These are phyloP conservation scores for Edolisoma coerulescens DNA, from an alignment of 2,113 vertebrate genomes.

Conservation along the genomic window DNA sequence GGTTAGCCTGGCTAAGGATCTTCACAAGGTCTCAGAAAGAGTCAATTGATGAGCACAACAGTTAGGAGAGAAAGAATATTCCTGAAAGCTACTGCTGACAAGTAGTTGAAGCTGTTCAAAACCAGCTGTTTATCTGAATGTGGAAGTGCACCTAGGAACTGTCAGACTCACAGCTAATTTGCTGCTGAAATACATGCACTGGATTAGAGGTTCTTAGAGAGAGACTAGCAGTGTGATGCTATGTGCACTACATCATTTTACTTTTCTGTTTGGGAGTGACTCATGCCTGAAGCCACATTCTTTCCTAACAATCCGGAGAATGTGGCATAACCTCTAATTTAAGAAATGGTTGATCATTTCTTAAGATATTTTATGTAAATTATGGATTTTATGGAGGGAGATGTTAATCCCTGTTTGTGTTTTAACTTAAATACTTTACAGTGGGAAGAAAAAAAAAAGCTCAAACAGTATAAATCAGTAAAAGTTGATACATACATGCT, in stretches of 20 bases:
- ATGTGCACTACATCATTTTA: not conserved
- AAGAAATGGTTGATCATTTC: not conserved
- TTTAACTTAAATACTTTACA: not conserved
- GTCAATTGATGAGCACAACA: not conserved
- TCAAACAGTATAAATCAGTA: not conserved
- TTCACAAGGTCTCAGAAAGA: not conserved
- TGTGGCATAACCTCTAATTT: not conserved
- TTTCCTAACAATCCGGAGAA: not conserved
- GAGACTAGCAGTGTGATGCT: not conserved
- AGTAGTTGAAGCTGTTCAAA: not conserved
- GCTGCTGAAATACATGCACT: not conserved
- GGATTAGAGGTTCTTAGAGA: not conserved
- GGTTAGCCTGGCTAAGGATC: not conserved
- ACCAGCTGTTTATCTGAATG: not conserved
- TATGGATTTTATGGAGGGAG: not conserved
- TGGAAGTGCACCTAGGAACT: not conserved
- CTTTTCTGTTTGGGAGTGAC: not conserved
- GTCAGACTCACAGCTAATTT: not conserved
- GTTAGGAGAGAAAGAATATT: not conserved
- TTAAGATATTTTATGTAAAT: not conserved
- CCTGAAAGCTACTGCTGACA: not conserved
- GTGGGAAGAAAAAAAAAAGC: accelerated
- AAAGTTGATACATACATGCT: not conserved
- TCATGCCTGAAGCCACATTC: not conserved
- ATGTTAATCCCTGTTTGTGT: not conserved